Evolutionary conservation across 37 sponge, comb jelly and placozoan species (phyloP).

Genomic region (Crambe crambe): DNA sequence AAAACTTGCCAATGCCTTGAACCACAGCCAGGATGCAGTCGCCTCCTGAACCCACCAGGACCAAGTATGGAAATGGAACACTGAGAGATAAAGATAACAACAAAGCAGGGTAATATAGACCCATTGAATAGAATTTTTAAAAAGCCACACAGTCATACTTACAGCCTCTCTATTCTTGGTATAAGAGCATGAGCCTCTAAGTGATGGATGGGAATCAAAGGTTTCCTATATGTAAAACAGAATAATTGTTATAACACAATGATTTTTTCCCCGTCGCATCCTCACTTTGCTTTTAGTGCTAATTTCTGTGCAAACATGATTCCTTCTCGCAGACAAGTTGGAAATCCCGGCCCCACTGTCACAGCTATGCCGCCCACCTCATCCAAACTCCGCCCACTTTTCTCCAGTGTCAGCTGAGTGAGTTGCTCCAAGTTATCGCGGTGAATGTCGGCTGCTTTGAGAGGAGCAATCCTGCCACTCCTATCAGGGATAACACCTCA

Average conservation of each 20-base stretch:
- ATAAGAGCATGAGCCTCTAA: constrained; percentile 91
- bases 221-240: constrained; percentile 43
- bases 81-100: not conserved
- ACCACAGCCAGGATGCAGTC: constrained; percentile 76
- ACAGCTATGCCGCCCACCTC: constrained; percentile 71
- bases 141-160: not conserved
- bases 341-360: constrained; percentile 84
- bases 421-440: constrained; percentile 42
- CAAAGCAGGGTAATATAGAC: not conserved
- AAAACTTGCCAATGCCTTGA: constrained; percentile 33
- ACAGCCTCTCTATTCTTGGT: constrained; percentile 47
- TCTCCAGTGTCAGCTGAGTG: constrained; percentile 39
- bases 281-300: constrained; percentile 29
- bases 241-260: not conserved
- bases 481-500: too few relatives aligned
- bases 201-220: constrained; percentile 81
- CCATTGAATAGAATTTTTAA: not conserved
- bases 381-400: constrained; percentile 43
- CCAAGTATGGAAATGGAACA: constrained; percentile 85
- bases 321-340: constrained; percentile 57
- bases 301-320: constrained; percentile 50
- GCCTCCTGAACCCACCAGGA: constrained; percentile 83
- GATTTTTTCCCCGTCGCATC: not conserved
- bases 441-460: constrained; percentile 52
- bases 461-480: constrained; percentile 71